These are phyloP conservation scores for Amblyraja radiata DNA, from an alignment of 2,797 vertebrate species.

Conservation along the genomic window DNA sequence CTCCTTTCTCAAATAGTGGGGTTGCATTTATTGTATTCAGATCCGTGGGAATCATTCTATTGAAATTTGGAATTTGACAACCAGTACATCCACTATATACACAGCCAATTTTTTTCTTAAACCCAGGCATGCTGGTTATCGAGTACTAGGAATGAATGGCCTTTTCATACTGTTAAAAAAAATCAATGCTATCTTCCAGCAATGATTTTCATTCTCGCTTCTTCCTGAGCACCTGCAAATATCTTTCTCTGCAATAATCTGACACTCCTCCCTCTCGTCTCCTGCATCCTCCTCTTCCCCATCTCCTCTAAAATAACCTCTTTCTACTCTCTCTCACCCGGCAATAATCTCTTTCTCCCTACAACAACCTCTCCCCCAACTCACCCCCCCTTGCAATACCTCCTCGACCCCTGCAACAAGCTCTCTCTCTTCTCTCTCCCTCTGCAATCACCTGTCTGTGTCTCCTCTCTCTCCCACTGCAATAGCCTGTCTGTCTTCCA, in stretches of 20 bases:
- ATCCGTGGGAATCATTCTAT: too few relatives aligned
- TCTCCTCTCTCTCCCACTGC: neutral
- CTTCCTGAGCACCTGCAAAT: too few relatives aligned
- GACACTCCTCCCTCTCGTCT: neutral
- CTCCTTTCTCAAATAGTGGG: too few relatives aligned
- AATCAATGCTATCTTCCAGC: slow-evolving; percentile 42
- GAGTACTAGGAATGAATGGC: too few relatives aligned
- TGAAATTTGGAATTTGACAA: too few relatives aligned
- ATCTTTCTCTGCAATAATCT: slow-evolving; percentile 51
- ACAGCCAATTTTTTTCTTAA: too few relatives aligned
- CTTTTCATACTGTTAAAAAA: too few relatives aligned
- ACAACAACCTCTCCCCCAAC: neutral
- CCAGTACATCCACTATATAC: too few relatives aligned
- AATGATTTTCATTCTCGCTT: slow-evolving; percentile 61
- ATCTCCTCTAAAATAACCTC: neutral
- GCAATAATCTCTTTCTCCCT: neutral
- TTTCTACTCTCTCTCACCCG: neutral
- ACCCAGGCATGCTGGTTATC: too few relatives aligned
- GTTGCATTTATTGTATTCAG: too few relatives aligned
- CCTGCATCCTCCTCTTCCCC: neutral
- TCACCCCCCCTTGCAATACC: slow-evolving; percentile 52
- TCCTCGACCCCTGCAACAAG: neutral
- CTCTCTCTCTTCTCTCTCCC: neutral
- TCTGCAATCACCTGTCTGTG: neutral
- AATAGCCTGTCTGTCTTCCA: neutral